phyloP scores from a whole-genome alignment of 2,888 invertebrate genomes.

The Azorinus chamasolen region DNA sequence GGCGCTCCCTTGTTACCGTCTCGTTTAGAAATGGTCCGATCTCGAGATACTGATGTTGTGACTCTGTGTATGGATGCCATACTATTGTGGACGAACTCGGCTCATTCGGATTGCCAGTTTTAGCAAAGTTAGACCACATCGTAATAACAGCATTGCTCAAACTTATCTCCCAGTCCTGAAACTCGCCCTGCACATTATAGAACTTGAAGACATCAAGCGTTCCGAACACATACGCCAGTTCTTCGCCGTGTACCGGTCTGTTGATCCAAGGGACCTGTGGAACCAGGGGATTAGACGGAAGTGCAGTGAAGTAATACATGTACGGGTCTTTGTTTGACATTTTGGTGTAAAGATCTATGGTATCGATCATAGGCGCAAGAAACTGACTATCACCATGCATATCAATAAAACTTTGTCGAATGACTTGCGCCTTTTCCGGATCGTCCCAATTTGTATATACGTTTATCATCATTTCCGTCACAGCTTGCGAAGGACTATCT shows the following conservation, averaged over 20 bases:
- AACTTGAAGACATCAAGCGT: background rate
- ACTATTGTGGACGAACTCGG: too few relatives aligned
- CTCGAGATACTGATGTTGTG: too few relatives aligned
- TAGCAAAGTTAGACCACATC: slow-evolving; percentile 26
- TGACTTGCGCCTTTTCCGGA: slow-evolving; percentile 2
- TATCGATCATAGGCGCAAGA: slow-evolving; percentile 1
- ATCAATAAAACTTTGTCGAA: slow-evolving; percentile 13
- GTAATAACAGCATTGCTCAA: slow-evolving; percentile 10
- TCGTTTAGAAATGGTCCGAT: too few relatives aligned
- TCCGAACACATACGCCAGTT: slow-evolving; percentile 22
- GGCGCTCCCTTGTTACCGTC: too few relatives aligned
- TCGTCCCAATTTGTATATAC: slow-evolving; percentile 36
- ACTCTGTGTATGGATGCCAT: too few relatives aligned
- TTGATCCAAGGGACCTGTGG: slow-evolving; percentile 17
- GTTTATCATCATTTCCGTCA: slow-evolving; percentile 3
- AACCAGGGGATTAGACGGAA: slow-evolving; percentile 1
- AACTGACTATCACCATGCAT: slow-evolving; percentile 10
- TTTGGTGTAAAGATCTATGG: slow-evolving; percentile 15
- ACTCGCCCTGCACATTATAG: background rate
- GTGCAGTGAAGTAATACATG: slow-evolving; percentile 11
- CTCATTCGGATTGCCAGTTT: slow-evolving; percentile 7
- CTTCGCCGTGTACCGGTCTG: slow-evolving; percentile 13
- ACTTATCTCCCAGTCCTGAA: slow-evolving; percentile 9
- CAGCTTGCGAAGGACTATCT: background rate
- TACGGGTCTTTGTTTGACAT: slow-evolving; percentile 4